phyloP scores from a whole-genome alignment of 1,140 invertebrate species.

The Drosophila erecta region DNA sequence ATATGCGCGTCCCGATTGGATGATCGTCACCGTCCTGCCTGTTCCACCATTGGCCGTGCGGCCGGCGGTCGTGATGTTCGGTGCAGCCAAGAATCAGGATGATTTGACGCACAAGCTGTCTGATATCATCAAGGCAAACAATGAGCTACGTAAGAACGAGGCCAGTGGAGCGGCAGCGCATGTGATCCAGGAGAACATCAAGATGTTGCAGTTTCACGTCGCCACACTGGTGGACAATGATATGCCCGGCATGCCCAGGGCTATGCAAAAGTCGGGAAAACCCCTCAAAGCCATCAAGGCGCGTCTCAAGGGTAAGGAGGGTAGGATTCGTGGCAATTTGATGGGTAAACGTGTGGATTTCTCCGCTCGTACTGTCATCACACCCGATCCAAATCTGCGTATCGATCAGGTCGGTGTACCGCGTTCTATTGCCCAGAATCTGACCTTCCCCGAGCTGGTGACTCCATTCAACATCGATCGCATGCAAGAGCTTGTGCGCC shows the following conservation, averaged over 20 bases:
- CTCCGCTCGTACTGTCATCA: slow-evolving; percentile 99
- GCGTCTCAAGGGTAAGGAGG: slow-evolving; percentile 97
- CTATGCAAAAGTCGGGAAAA: slow-evolving; percentile 99
- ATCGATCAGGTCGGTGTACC: slow-evolving; percentile 99
- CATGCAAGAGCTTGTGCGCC: slow-evolving; percentile 97
- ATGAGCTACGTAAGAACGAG: slow-evolving; percentile 98
- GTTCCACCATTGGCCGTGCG: slow-evolving; percentile 97
- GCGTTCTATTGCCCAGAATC: slow-evolving; percentile 98
- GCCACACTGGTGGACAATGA: slow-evolving; percentile 99
- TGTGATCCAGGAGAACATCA: slow-evolving; percentile 98
- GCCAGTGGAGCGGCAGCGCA: slow-evolving; percentile 98
- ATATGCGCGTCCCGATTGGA: slow-evolving; percentile 99
- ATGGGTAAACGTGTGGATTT: slow-evolving; percentile 99
- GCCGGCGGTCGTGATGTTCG: slow-evolving; percentile 99
- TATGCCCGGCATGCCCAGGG: slow-evolving; percentile 98
- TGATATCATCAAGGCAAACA: slow-evolving; percentile 99
- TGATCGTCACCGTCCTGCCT: slow-evolving; percentile 98
- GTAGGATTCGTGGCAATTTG: slow-evolving; percentile 98
- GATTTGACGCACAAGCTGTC: slow-evolving; percentile 99
- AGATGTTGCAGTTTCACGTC: slow-evolving; percentile 99
- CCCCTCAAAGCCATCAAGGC: slow-evolving; percentile 99
- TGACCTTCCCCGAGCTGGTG: slow-evolving; percentile 99
- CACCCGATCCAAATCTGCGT: slow-evolving; percentile 98
- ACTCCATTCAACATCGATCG: slow-evolving; percentile 99
- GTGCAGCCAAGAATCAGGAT: slow-evolving; percentile 98